Percentiles rank a stretch among this genome's conserved stretches.
Evolutionary conservation across 2,888 invertebrate genomes (phyloP).

Genomic region (Esperia sulphurella): DNA sequence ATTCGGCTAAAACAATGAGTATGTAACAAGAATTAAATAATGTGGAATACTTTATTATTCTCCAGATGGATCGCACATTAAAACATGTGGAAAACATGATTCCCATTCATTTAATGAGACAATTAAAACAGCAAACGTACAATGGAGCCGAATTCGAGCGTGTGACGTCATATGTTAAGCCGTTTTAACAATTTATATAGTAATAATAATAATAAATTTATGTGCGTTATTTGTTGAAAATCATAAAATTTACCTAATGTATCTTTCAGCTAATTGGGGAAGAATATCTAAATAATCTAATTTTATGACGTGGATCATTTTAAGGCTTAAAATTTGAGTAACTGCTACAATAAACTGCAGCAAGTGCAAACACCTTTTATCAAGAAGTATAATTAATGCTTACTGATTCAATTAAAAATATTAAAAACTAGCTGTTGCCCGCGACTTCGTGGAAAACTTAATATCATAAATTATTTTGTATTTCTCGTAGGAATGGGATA

Average conservation of each 20-base stretch:
- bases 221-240: neutral
- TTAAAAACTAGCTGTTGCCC: too few species aligned
- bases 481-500: too few species aligned
- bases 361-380: too few species aligned
- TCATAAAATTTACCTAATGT: neutral
- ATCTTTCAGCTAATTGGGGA: too few species aligned
- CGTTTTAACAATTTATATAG: slow-evolving; percentile 2
- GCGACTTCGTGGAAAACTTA: too few species aligned
- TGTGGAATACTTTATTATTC: slow-evolving; percentile 1
- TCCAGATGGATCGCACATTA: slow-evolving; percentile 20
- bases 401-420: too few species aligned
- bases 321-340: too few species aligned
- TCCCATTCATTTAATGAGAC: slow-evolving; percentile 36
- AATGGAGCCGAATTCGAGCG: slow-evolving; percentile 24
- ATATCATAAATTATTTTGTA: too few species aligned
- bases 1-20: neutral
- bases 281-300: too few species aligned
- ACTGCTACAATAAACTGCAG: too few species aligned
- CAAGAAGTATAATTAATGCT: too few species aligned
- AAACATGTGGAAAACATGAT: slow-evolving; percentile 37
- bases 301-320: neutral
- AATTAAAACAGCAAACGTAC: slow-evolving; percentile 27
- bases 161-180: slow-evolving; percentile 17
- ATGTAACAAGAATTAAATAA: slow-evolving; percentile 2
- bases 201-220: slow-evolving; percentile 1